Base-by-base conservation (phyloP, 30 jellyfish, hydroid and myxozoan genomes). In the Cassiopea andromeda region DNA sequence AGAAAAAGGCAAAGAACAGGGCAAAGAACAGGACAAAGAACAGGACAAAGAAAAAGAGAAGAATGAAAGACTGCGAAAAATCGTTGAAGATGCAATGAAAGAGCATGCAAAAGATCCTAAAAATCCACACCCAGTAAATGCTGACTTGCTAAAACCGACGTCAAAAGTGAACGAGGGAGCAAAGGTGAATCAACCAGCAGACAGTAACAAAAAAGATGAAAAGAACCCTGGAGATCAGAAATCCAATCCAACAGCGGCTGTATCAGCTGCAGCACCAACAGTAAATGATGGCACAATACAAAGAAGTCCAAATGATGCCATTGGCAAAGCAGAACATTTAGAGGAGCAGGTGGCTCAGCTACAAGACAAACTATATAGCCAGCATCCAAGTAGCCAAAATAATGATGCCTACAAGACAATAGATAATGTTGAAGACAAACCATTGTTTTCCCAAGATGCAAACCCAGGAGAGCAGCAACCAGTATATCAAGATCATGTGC, bases 21-120 rank as follows among this genome's bases (percentile, higher is more conserved):
- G 38, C 38, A 27, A 27, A 27, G 90, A 45, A 15, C 80, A 77
- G 7, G 72, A 49, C 3, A 68, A 78, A 15, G 67, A 47, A 14
- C 68, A 77, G 7, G 72, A 49, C 2, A 82, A 73, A 44, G 93
- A 73, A 18, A 69, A 46, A 54, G 84, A 83, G 15, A 86, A 87
- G 73, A 76, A 75, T 47, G 91, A 82, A 75, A 58, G 85, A 76
- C 84, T 92, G 7, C 80, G 92, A 8, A 89, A 91, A 73, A 96
- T 91, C 5, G 99, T 96, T 7, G 97, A 88, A 48, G 97, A 91
- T 77, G 98, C 98, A 1, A 96, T 96, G 99, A 88, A 87, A 58
- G 94, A 81, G 81, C 98, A 94, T 46, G 97, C 97, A 9, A 85
- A 87, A 68, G 94, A 94, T 66, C 97, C 98, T 1, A 68, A 72